A percentile compares a stretch with the other conserved stretches of the same genome.
phyloP scores from a whole-genome alignment of 64 coral and sea anemone genomes.

The Porites lutea region DNA sequence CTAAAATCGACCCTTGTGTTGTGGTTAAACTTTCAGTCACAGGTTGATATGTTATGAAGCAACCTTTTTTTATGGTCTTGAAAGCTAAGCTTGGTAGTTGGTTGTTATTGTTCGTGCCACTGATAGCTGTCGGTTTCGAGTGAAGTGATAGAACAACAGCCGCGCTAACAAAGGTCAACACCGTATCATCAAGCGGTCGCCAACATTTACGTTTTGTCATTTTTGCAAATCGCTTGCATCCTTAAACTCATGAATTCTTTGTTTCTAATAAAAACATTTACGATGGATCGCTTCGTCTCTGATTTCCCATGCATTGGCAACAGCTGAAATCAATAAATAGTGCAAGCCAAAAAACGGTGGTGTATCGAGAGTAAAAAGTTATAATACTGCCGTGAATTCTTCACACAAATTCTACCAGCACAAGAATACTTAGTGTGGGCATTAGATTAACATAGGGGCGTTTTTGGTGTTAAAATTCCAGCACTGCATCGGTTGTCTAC shows the following conservation, averaged over 20 bases:
- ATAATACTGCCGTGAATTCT: conserved; percentile 14
- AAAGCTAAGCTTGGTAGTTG: not conserved
- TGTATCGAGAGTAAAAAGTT: conserved; percentile 19
- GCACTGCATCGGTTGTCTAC: not conserved
- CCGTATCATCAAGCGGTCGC: conserved; percentile 11
- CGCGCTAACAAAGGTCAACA: conserved; percentile 74
- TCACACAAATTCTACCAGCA: not conserved
- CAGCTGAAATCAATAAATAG: not conserved
- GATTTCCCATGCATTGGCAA: not conserved
- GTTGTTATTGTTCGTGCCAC: conserved; percentile 6
- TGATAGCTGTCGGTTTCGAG: conserved; percentile 68
- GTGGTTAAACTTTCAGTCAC: not conserved
- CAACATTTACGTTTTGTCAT: conserved; percentile 30
- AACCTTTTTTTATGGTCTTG: not conserved
- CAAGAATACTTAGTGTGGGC: not conserved
- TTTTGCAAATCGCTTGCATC: conserved; percentile 26
- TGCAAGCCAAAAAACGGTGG: not conserved
- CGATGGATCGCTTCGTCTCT: not conserved
- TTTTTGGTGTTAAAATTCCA: conserved; percentile 17
- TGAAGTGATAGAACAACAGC: conserved; percentile 79
- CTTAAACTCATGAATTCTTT: not conserved
- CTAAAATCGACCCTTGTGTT: not conserved
- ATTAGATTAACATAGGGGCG: not conserved
- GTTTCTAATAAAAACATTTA: not conserved
- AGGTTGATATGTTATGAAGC: not conserved